Evolutionary conservation across 2,888 invertebrate genomes (phyloP).

Genomic region (Drosophila koepferae): DNA sequence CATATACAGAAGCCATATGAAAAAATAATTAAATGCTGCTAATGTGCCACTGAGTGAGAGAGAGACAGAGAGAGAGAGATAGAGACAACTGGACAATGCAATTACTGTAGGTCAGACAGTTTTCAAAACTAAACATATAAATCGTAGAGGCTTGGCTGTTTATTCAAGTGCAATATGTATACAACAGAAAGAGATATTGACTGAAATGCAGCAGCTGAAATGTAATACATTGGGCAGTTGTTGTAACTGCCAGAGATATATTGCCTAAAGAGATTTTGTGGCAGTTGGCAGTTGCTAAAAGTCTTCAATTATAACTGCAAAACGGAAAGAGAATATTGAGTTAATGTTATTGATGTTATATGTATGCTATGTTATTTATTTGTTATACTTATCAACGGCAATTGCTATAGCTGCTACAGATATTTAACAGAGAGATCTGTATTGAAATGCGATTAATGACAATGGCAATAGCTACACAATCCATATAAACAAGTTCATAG

Average conservation of each 20-base stretch:
- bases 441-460: not conserved
- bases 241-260: not conserved
- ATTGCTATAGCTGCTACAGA: not conserved
- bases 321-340: no score
- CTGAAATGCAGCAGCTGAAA: not conserved
- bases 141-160: not conserved
- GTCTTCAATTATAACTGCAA: no score
- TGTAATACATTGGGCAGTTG: not conserved
- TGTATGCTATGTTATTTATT: not conserved
- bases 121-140: not conserved
- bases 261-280: not conserved
- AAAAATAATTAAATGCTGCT: constrained; percentile 6
- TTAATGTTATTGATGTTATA: not conserved
- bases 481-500: not conserved
- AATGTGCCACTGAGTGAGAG: not conserved
- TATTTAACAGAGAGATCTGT: not conserved
- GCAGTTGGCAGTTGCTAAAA: not conserved
- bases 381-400: not conserved
- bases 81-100: not conserved
- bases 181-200: not conserved
- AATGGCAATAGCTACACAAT: not conserved
- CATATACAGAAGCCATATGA: not conserved
- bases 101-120: not conserved
- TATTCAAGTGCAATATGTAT: not conserved
- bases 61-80: not conserved